These are phyloP conservation scores for Mobula hypostoma DNA, from an alignment of 2,113 vertebrate genomes.

Conservation along the genomic window DNA sequence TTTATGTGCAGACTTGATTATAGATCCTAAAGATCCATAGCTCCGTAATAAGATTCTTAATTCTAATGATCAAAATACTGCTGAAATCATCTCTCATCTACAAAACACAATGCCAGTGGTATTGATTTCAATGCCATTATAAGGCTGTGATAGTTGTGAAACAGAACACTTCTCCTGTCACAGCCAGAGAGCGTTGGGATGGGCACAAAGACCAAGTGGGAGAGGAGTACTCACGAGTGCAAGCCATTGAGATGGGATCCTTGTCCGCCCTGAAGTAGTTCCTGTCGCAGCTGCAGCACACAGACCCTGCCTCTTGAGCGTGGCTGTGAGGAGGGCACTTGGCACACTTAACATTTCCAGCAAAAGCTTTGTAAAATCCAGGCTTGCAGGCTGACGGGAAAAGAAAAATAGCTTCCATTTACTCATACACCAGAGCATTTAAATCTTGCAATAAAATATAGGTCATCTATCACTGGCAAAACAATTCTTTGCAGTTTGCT, in stretches of 20 bases:
- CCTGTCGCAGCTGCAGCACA: conserved; percentile 90
- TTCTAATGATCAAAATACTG: neutral
- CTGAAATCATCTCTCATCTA: neutral
- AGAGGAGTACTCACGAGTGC: conserved; percentile 77
- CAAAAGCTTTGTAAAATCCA: conserved; percentile 87
- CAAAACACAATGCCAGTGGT: neutral
- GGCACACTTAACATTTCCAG: conserved; percentile 79
- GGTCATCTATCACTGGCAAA: neutral
- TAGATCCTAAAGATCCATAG: neutral
- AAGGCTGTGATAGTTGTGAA: neutral
- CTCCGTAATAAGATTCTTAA: neutral
- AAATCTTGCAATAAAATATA: neutral
- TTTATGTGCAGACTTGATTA: neutral
- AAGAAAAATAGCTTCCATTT: conserved; percentile 38
- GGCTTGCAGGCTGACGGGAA: conserved; percentile 73
- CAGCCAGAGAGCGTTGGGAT: too few relatives aligned
- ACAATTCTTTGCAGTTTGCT: too few relatives aligned
- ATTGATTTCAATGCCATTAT: neutral
- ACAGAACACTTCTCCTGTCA: neutral
- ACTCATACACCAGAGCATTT: neutral
- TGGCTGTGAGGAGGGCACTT: conserved; percentile 94
- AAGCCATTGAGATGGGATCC: conserved; percentile 93
- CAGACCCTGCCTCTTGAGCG: conserved; percentile 76
- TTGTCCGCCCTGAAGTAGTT: conserved; percentile 91
- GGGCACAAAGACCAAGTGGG: conserved; percentile 17